Percentiles rank a stretch among this genome's conserved stretches.
phyloP scores from a whole-genome alignment of 2,797 vertebrate species.

The Eulemur rubriventer region DNA sequence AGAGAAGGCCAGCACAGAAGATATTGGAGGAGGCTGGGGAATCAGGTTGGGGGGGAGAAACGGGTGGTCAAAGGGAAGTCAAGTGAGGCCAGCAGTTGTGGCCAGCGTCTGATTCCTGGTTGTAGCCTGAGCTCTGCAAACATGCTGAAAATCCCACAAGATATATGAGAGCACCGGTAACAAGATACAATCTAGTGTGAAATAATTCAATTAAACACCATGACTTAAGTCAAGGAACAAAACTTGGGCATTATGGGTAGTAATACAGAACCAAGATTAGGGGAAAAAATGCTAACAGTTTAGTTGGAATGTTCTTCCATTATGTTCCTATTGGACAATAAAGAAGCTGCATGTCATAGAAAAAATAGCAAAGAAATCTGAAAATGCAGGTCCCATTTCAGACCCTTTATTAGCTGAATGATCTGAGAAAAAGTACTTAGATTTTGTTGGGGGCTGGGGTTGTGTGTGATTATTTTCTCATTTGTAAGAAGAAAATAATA shows the following conservation, averaged over 20 bases:
- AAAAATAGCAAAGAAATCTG: neutral
- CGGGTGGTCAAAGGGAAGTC: neutral
- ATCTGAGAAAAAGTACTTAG: neutral
- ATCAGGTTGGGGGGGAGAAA: neutral
- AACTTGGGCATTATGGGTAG: neutral
- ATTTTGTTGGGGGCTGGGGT: neutral
- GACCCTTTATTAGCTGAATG: neutral
- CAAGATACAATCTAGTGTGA: neutral
- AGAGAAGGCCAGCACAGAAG: neutral
- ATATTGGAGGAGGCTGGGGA: neutral
- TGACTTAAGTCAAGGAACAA: neutral
- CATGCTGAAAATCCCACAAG: neutral
- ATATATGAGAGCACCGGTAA: neutral
- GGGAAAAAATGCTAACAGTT: neutral
- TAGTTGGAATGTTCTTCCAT: neutral
- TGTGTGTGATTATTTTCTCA: neutral
- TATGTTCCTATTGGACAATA: neutral
- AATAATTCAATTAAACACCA: neutral
- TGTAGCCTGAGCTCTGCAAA: neutral
- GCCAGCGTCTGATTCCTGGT: neutral
- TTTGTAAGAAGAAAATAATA: slow-evolving; percentile 4
- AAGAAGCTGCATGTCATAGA: neutral
- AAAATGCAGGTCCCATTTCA: neutral
- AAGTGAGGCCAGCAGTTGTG: neutral
- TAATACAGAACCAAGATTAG: neutral